These are phyloP conservation scores for Tauraco erythrolophus DNA, from an alignment of 2,113 vertebrate species.

Conservation along the genomic window DNA sequence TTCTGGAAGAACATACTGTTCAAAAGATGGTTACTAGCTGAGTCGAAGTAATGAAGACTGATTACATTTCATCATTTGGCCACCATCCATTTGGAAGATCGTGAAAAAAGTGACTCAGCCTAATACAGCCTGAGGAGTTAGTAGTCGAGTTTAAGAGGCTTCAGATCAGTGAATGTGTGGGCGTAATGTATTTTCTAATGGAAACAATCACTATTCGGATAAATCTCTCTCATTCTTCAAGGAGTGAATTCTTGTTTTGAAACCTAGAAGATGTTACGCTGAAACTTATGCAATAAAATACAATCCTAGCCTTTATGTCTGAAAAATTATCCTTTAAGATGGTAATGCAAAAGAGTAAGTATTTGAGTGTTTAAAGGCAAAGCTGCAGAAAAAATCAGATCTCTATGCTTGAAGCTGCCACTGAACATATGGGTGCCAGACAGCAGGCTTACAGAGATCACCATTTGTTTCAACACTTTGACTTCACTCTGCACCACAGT, in stretches of 20 bases:
- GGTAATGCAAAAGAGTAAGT: neutral
- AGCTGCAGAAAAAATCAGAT: slow-evolving; percentile 55
- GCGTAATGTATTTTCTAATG: neutral
- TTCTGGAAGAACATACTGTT: neutral
- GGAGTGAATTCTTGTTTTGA: neutral
- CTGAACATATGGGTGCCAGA: slow-evolving; percentile 44
- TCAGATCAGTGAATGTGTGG: neutral
- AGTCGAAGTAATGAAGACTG: neutral
- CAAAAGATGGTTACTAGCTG: neutral
- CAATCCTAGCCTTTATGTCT: neutral
- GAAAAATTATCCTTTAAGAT: slow-evolving; percentile 30
- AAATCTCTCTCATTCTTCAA: neutral
- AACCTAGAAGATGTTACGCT: neutral
- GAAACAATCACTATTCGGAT: neutral
- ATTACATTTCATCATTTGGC: neutral
- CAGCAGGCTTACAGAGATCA: neutral
- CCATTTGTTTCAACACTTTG: neutral
- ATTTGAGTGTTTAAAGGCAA: neutral
- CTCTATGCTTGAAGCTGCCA: slow-evolving; percentile 1
- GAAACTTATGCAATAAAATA: neutral
- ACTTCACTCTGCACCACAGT: neutral
- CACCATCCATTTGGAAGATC: neutral
- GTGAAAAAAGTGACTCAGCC: neutral
- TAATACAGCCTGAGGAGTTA: neutral
- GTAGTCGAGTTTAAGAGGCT: neutral